Evolutionary conservation across 2,797 vertebrate genomes (phyloP), one percentile per base, ranked within the genome.

Genomic region (Astyanax mexicanus): DNA sequence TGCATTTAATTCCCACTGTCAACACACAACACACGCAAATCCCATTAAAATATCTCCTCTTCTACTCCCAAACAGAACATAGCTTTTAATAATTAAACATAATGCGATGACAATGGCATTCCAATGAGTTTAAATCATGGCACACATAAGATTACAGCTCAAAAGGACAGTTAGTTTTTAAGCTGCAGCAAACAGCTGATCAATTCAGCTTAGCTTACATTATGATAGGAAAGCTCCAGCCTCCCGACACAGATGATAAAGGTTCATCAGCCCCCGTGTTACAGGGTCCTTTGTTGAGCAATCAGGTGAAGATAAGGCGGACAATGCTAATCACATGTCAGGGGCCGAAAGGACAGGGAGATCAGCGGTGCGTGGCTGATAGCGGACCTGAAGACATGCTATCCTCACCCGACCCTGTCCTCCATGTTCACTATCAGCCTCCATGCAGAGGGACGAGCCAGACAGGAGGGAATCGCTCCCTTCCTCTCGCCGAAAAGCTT

Each of bases 261-360:
- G 81, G 77, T 79, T 78, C 42, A 72, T 82, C 73, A 61, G 29
- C 72, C 62, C 44, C 45, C 57, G 78, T 55, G 75, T 86, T 79
- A 74, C 42, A 15, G 55, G 71, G 58, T 25, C 69, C 64, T 75
- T 84, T 84, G 86, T 86, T 74, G 64, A 75, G 69, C 70, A 77
- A 72, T 82, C 57, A 54, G 55, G 19, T 25, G 66, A 66, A 86
- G 83, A 88, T 87, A 82, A 86, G 80, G 47, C 54, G 70, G 79
- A 80, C 81, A 80, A 51, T 81, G 75, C 67, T 80, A 69, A 86
- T 86, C 84, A 72, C 73, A 80, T 74, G 58, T 47, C 60, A 72
- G 35, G 71, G 70, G 29, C 68, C 37, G 75, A 75, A 69, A 45
- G 75, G 69, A 76, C 79, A 75, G 49, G 21, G 66, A 52, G 70